Percentiles rank a stretch among this genome's conserved stretches.
phyloP scores from a whole-genome alignment of 2,888 invertebrate species.

The Uropetala carovei region DNA sequence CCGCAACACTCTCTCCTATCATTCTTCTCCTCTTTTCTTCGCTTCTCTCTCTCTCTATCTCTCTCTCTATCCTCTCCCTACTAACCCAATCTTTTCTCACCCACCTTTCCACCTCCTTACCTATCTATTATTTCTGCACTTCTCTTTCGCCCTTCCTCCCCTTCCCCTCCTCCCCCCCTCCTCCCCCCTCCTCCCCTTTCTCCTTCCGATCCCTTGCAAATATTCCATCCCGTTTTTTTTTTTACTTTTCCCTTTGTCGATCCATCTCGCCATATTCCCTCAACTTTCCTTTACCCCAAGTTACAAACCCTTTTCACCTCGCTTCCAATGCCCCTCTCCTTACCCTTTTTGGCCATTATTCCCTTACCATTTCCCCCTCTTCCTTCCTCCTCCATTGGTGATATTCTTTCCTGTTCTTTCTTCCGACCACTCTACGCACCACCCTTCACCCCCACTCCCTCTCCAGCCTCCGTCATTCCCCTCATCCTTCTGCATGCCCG shows the following conservation, averaged over 20 bases:
- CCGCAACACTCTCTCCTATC: background rate
- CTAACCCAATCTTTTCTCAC: too few relatives aligned
- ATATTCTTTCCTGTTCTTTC: too few relatives aligned
- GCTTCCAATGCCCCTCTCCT: background rate
- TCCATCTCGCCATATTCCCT: background rate
- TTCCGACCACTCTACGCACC: too few relatives aligned
- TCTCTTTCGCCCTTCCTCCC: background rate
- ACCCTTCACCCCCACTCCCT: too few relatives aligned
- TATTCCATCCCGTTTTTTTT: background rate
- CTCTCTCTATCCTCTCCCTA: background rate
- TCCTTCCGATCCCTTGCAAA: background rate
- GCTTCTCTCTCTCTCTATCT: background rate
- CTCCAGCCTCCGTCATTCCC: too few relatives aligned
- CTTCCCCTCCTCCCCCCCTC: background rate
- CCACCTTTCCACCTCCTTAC: too few relatives aligned
- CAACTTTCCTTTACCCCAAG: background rate
- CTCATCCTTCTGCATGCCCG: too few relatives aligned
- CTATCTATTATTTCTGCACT: background rate
- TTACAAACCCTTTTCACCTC: too few relatives aligned
- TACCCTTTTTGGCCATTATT: too few relatives aligned
- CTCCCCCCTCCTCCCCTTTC: background rate
- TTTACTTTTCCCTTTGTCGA: slow-evolving; percentile 1
- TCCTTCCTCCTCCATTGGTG: background rate
- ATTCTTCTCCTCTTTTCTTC: background rate
- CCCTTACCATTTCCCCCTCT: background rate